Conservation (phyloP, 2,113 vertebrate genomes). For the Chionis minor region DNA sequence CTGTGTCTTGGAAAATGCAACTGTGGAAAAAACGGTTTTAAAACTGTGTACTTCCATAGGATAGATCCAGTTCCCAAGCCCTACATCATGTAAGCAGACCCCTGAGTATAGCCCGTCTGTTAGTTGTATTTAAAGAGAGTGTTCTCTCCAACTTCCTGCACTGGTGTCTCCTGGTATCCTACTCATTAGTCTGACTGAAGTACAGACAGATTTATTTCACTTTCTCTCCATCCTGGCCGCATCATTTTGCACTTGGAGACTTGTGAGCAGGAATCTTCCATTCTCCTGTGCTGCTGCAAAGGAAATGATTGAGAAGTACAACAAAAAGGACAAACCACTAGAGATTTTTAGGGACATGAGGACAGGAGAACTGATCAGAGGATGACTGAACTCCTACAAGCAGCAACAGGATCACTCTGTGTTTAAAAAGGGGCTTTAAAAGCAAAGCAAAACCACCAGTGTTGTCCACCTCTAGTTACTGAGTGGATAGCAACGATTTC, state of each 20-base stretch:
- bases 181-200: background rate
- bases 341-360: background rate
- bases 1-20: background rate
- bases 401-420: background rate
- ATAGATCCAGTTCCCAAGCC: background rate
- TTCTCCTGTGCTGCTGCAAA: constrained; percentile 19
- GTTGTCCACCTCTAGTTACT: background rate
- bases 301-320: background rate
- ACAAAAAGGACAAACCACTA: background rate
- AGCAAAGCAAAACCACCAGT: background rate
- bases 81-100: background rate
- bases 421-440: background rate
- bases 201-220: background rate
- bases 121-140: background rate
- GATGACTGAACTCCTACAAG: background rate
- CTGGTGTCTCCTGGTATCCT: constrained; percentile 55
- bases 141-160: constrained; percentile 66
- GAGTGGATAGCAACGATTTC: background rate
- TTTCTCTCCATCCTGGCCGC: background rate
- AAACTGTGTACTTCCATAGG: background rate
- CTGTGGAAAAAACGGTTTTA: background rate
- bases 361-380: background rate
- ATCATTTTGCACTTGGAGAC: background rate
- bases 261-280: background rate
- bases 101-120: background rate